phyloP scores from a whole-genome alignment of 2,797 vertebrate genomes.

The Cichlasoma orientale region DNA sequence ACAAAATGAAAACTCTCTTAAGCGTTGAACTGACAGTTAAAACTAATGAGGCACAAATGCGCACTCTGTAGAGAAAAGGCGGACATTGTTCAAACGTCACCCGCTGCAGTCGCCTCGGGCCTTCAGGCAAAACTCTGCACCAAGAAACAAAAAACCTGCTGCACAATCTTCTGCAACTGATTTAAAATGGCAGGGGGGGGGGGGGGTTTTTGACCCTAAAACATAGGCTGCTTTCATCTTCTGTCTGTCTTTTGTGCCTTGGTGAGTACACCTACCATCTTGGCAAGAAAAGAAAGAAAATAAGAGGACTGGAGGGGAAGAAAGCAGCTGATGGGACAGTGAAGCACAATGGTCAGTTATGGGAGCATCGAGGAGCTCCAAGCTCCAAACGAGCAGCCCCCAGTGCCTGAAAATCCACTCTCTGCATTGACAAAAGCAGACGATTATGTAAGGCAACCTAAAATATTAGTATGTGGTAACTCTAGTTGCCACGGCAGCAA shows the following conservation, averaged over 20 bases:
- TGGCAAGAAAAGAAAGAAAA: background rate
- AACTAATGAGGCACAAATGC: background rate
- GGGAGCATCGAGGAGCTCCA: background rate
- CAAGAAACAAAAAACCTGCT: background rate
- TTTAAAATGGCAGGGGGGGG: background rate
- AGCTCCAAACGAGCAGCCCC: slow-evolving; percentile 26
- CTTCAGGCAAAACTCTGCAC: background rate
- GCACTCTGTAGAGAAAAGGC: background rate
- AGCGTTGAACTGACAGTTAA: background rate
- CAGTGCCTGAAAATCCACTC: background rate
- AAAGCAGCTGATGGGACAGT: slow-evolving; percentile 20
- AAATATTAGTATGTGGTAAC: slow-evolving; percentile 53
- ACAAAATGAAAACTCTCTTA: background rate
- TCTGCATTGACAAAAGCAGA: slow-evolving; percentile 46
- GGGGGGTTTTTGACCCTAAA: background rate
- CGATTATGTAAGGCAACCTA: slow-evolving; percentile 59
- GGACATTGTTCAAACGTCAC: background rate
- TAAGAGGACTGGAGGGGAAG: background rate
- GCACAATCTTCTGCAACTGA: background rate
- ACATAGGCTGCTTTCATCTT: slow-evolving; percentile 6
- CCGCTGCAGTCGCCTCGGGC: background rate
- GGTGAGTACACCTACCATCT: background rate
- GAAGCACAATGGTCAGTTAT: slow-evolving; percentile 30
- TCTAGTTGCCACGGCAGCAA: slow-evolving; percentile 67
- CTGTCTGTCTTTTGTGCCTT: background rate